These are phyloP conservation scores for Sapajus apella DNA, from an alignment of 2,113 vertebrate genomes.

Conservation along the genomic window DNA sequence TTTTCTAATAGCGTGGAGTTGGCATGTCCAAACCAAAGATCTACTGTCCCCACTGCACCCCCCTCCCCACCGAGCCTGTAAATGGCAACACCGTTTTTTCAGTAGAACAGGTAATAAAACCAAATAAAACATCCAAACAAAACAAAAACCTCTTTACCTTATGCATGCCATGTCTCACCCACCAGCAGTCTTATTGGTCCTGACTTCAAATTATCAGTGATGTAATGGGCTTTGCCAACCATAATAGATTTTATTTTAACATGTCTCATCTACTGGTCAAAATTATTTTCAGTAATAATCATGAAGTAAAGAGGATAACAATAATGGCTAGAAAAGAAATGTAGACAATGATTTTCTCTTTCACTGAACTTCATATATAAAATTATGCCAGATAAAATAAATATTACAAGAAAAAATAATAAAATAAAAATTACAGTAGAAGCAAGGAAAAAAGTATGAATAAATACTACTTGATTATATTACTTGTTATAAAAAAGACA, in stretches of 20 bases:
- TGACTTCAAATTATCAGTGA: background rate
- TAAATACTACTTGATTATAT: background rate
- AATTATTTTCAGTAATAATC: background rate
- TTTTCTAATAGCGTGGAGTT: background rate
- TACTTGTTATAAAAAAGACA: background rate
- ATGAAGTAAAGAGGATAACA: background rate
- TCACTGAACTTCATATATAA: background rate
- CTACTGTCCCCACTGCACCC: background rate
- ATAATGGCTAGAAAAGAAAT: background rate
- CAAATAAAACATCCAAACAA: background rate
- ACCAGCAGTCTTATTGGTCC: background rate
- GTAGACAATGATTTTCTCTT: background rate
- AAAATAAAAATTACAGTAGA: background rate
- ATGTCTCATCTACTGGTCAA: background rate
- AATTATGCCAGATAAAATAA: slow-evolving; percentile 5
- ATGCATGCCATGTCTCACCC: background rate
- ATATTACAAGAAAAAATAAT: background rate
- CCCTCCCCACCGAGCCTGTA: background rate
- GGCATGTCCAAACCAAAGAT: background rate
- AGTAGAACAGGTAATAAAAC: background rate
- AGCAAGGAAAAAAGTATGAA: background rate
- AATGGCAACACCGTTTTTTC: background rate
- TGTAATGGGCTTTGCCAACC: background rate
- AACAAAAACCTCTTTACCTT: background rate
- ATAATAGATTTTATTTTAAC: background rate